Conservation (phyloP, 2,113 vertebrate genomes). For the Nansenia antarctica region DNA sequence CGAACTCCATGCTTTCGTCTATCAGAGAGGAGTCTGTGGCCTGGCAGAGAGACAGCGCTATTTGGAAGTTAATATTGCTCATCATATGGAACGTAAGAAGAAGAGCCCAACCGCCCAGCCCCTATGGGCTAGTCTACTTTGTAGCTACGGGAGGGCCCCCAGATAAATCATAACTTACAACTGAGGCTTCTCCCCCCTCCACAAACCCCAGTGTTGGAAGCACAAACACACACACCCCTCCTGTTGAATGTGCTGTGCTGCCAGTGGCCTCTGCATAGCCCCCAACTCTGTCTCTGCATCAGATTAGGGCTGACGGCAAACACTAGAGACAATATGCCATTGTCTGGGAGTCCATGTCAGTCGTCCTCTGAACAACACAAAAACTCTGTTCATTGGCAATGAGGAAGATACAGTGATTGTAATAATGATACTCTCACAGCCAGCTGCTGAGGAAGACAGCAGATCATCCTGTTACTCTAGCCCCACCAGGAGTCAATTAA, state of each 20-base stretch:
- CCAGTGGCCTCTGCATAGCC: constrained; percentile 35
- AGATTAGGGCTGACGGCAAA: constrained; percentile 59
- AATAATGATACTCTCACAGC: constrained; percentile 22
- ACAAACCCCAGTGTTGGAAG: constrained; percentile 46
- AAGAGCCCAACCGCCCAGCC: constrained; percentile 45
- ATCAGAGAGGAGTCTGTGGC: constrained; percentile 81
- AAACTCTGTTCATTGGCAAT: constrained; percentile 38
- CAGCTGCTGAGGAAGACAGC: constrained; percentile 5
- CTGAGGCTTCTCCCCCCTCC: constrained; percentile 45
- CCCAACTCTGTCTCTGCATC: constrained; percentile 54
- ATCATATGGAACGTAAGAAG: constrained; percentile 59
- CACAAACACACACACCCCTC: constrained; percentile 33
- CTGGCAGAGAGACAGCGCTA: constrained; percentile 75
- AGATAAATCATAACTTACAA: constrained; percentile 65
- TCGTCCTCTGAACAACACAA: constrained; percentile 25
- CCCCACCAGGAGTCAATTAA: constrained; percentile 27
- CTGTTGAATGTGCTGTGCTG: constrained; percentile 30
- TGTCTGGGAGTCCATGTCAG: constrained; percentile 48
- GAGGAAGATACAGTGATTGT: constrained; percentile 48
- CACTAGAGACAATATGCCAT: constrained; percentile 57
- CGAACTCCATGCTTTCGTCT: constrained; percentile 68
- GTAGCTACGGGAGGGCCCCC: constrained; percentile 51
- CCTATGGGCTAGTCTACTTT: constrained; percentile 43
- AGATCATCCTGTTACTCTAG: constrained; percentile 7
- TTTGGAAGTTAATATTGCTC: constrained; percentile 70